A percentile compares a stretch with the other conserved stretches of the same genome.
These are phyloP conservation scores for Ericerus pela DNA, from an alignment of 1,140 invertebrate species.

Conservation along the genomic window DNA sequence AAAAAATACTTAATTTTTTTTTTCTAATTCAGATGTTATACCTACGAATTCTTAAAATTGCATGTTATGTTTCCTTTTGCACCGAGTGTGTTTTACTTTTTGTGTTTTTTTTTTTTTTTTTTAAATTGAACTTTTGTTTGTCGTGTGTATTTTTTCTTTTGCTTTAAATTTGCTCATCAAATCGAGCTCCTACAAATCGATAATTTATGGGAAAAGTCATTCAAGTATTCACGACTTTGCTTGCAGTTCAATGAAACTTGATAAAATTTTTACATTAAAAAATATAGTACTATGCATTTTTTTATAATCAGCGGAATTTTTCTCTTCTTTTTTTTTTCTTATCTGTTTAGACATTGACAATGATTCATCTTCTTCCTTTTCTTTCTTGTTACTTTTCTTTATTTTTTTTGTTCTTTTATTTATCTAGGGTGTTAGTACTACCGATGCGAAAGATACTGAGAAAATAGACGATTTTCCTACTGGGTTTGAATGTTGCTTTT, in stretches of 20 bases:
- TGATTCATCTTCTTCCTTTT: constrained; percentile 28
- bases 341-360: not conserved
- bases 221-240: no score
- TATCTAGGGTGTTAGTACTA: constrained; percentile 48
- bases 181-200: no score
- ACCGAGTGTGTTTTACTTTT: not conserved
- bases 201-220: no score
- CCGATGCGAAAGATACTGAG: constrained; percentile 47
- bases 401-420: constrained; percentile 23
- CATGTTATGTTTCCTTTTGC: no score
- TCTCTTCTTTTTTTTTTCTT: no score
- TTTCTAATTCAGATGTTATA: no score
- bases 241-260: no score
- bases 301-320: no score
- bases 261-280: no score
- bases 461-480: constrained; percentile 66
- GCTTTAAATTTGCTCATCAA: not conserved
- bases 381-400: constrained; percentile 26
- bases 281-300: no score
- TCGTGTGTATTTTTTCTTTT: constrained; percentile 2
- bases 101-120: constrained; percentile 12
- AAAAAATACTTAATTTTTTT: no score
- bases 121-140: constrained; percentile 12
- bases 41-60: no score
- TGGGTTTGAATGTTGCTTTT: constrained; percentile 92